A percentile compares a stretch with the other conserved stretches of the same genome.
Conservation (phyloP, 2,797 vertebrate species). For the Chaunax sp. region DNA sequence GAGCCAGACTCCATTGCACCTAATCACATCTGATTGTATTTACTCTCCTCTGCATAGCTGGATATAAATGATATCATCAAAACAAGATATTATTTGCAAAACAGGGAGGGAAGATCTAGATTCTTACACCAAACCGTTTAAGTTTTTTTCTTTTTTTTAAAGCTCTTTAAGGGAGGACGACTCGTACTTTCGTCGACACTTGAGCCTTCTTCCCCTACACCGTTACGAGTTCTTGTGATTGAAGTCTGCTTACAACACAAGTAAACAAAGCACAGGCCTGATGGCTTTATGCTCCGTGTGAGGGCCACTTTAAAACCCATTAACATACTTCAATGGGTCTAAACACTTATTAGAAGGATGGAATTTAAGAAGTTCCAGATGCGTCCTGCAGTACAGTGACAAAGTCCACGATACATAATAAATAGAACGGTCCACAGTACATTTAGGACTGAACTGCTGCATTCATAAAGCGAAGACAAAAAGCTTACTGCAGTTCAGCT, state of each 20-base stretch:
- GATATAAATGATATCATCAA: constrained; percentile 58
- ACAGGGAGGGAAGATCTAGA: constrained; percentile 23
- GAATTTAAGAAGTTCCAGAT: constrained; percentile 78
- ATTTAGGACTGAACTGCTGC: background rate
- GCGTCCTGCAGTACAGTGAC: constrained; percentile 58
- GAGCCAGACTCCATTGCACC: constrained; percentile 23
- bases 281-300: constrained; percentile 67
- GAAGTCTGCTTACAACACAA: constrained; percentile 74
- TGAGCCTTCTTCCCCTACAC: constrained; percentile 36
- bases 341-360: constrained; percentile 69
- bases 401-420: constrained; percentile 13
- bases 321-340: constrained; percentile 72
- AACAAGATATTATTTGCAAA: constrained; percentile 49
- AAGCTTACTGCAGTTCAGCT: background rate
- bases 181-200: constrained; percentile 27
- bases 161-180: constrained; percentile 20
- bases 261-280: constrained; percentile 73
- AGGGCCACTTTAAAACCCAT: constrained; percentile 80
- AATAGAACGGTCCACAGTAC: constrained; percentile 11
- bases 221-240: constrained; percentile 56
- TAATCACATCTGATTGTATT: constrained; percentile 74
- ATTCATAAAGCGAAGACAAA: background rate
- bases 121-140: constrained; percentile 23
- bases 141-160: background rate
- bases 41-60: constrained; percentile 57